These are phyloP conservation scores for Chondrilla cf. caribensis DNA, from an alignment of 37 sponge, comb jelly and placozoan genomes.

Conservation along the genomic window DNA sequence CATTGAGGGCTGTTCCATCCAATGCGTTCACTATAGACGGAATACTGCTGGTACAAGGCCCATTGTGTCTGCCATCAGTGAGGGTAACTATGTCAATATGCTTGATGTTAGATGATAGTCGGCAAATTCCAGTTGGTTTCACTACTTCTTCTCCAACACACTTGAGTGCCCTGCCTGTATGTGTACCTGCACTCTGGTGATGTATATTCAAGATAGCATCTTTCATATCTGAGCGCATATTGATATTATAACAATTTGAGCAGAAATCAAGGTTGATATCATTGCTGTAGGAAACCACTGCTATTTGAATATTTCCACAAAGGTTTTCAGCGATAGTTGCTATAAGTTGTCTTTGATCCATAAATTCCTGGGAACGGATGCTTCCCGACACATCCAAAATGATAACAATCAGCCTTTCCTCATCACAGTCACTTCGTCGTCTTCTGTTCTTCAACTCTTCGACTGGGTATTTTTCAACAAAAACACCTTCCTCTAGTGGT, in stretches of 20 bases:
- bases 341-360: neutral
- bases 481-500: no score
- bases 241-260: constrained; percentile 9
- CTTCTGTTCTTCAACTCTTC: no score
- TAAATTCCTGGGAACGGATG: neutral
- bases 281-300: neutral
- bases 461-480: no score
- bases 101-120: no score
- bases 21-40: no score
- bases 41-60: no score
- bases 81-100: no score
- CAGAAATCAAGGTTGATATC: neutral
- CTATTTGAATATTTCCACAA: neutral
- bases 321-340: neutral
- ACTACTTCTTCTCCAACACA: no score
- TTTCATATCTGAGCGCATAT: constrained; percentile 26
- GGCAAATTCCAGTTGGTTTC: no score
- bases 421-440: constrained; percentile 51
- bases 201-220: no score
- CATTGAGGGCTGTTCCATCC: no score
- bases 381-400: constrained; percentile 48
- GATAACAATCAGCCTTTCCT: constrained; percentile 38
- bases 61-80: no score
- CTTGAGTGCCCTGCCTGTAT: constrained; percentile 28
- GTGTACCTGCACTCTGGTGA: neutral